Conservation (phyloP, 35 echinoderm and acorn worm genomes). For the Lytechinus pictus region DNA sequence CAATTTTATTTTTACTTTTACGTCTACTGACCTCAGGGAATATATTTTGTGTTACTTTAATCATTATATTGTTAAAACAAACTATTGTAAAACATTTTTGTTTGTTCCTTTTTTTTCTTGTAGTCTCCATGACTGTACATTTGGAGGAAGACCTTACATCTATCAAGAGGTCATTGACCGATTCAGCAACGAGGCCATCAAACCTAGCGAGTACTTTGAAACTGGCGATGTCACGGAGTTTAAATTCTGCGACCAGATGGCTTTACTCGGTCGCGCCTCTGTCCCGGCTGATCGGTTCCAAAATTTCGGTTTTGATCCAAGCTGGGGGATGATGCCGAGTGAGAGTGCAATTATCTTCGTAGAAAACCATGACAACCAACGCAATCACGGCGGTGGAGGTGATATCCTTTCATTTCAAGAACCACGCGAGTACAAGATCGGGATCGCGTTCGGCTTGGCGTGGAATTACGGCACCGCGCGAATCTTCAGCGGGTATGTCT, state of each 20-base stretch:
- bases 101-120: constrained; percentile 28
- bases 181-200: constrained; percentile 73
- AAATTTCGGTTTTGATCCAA: constrained; percentile 57
- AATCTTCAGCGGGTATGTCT: constrained; percentile 66
- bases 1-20: no score
- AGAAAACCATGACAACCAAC: constrained; percentile 92
- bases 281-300: constrained; percentile 60
- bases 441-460: constrained; percentile 59
- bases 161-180: constrained; percentile 87
- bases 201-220: constrained; percentile 71
- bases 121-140: constrained; percentile 67
- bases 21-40: no score
- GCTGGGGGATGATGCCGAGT: constrained; percentile 74
- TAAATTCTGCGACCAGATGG: constrained; percentile 73
- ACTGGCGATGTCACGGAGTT: constrained; percentile 88
- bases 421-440: constrained; percentile 79
- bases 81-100: neutral
- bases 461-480: constrained; percentile 56
- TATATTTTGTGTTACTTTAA: no score
- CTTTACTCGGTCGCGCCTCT: constrained; percentile 49
- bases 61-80: no score
- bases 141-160: constrained; percentile 75
- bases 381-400: constrained; percentile 72
- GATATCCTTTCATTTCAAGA: constrained; percentile 73
- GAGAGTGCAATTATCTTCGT: constrained; percentile 76